Evolutionary conservation across 2,888 invertebrate species (phyloP).

Genomic region (Sussaba pulchella): DNA sequence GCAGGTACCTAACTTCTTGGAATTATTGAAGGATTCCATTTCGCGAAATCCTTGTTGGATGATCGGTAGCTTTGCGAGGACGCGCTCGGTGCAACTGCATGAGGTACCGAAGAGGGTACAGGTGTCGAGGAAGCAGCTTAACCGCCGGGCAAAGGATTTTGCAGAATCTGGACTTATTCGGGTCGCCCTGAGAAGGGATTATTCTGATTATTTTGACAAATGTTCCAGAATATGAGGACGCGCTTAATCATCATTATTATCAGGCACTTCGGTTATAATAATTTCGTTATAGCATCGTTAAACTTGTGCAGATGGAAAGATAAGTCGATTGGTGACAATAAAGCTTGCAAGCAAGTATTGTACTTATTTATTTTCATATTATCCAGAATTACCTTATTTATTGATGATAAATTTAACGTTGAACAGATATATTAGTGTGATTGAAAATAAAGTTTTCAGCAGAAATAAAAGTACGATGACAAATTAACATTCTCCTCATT

Average conservation of each 20-base stretch:
- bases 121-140: slow-evolving; percentile 25
- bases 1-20: slow-evolving; percentile 33
- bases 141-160: slow-evolving; percentile 8
- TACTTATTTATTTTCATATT: neutral
- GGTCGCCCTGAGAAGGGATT: slow-evolving; percentile 39
- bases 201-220: slow-evolving; percentile 51
- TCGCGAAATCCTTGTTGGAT: too few relatives aligned
- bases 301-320: neutral
- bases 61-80: too few relatives aligned
- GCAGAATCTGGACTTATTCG: slow-evolving; percentile 48
- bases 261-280: slow-evolving; percentile 3
- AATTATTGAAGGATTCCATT: slow-evolving; percentile 39
- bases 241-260: neutral
- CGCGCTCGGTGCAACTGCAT: too few relatives aligned
- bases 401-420: too few relatives aligned
- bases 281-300: neutral
- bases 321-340: neutral
- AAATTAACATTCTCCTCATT: neutral
- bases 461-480: neutral
- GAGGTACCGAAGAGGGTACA: slow-evolving; percentile 17
- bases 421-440: too few relatives aligned
- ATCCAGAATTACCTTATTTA: too few relatives aligned
- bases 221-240: neutral
- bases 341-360: neutral
- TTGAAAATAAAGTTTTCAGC: neutral